Percentiles rank a stretch among this genome's conserved stretches.
These are phyloP conservation scores for Coelopa pilipes DNA, from an alignment of 2,888 invertebrate genomes.

Conservation along the genomic window DNA sequence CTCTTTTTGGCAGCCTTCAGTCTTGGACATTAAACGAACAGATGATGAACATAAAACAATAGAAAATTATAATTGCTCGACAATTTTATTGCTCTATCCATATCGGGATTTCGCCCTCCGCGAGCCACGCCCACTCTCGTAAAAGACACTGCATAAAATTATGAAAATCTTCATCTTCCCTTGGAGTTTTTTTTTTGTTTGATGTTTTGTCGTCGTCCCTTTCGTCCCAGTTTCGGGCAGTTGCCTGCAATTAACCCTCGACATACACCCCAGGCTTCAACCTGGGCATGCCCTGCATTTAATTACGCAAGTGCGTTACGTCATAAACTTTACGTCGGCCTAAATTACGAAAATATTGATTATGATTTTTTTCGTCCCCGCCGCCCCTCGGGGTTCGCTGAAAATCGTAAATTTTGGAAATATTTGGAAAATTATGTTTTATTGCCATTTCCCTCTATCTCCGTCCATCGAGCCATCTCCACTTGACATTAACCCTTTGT, in stretches of 20 bases:
- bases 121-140: neutral
- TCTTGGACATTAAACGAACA: neutral
- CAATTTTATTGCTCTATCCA: conserved; percentile 7
- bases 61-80: conserved; percentile 14
- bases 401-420: too few relatives aligned
- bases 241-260: conserved; percentile 20
- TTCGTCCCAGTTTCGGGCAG: too few relatives aligned
- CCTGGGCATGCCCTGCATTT: conserved; percentile 3
- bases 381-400: neutral
- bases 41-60: neutral
- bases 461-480: too few relatives aligned
- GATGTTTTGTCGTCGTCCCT: too few relatives aligned
- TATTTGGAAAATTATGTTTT: too few relatives aligned
- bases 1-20: neutral
- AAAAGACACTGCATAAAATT: conserved; percentile 26
- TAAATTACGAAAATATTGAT: conserved; percentile 33
- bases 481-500: too few relatives aligned
- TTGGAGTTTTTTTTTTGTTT: neutral
- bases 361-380: neutral
- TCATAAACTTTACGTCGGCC: conserved; percentile 13
- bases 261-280: conserved; percentile 16
- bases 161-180: conserved; percentile 6
- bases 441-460: too few relatives aligned
- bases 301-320: conserved; percentile 7
- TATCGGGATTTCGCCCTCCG: neutral